phyloP scores from a whole-genome alignment of 2,797 vertebrate genomes.

The Eulemur coronatus region DNA sequence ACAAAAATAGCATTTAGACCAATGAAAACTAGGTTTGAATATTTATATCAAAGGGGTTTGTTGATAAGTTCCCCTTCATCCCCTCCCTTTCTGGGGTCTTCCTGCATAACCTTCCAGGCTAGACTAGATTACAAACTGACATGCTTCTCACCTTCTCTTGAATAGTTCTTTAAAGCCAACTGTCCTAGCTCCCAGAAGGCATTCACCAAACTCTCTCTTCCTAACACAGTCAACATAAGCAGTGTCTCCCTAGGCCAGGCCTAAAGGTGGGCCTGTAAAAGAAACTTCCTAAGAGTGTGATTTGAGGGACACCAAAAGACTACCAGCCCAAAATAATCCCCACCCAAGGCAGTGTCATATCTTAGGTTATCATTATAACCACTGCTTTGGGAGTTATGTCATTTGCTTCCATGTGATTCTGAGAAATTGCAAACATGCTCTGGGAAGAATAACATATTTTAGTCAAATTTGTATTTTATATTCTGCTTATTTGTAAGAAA shows the following conservation, averaged over 20 bases:
- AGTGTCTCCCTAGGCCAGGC: not conserved
- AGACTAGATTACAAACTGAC: not conserved
- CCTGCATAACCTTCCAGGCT: not conserved
- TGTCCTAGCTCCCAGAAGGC: not conserved
- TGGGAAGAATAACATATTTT: not conserved
- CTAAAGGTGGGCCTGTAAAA: not conserved
- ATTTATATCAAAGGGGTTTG: conserved; percentile 56
- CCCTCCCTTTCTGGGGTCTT: not conserved
- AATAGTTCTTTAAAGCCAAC: not conserved
- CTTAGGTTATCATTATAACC: not conserved
- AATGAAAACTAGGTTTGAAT: conserved; percentile 74
- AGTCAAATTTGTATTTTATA: conserved; percentile 22
- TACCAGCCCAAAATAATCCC: not conserved
- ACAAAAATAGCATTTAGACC: conserved; percentile 73
- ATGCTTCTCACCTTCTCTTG: not conserved
- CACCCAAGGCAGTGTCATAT: not conserved
- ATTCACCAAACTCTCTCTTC: not conserved
- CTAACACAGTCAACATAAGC: not conserved
- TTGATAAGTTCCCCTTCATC: not conserved
- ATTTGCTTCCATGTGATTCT: conserved; percentile 8
- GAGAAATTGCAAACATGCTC: not conserved
- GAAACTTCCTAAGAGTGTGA: not conserved
- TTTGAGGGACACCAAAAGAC: not conserved
- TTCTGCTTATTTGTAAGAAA: conserved; percentile 24
- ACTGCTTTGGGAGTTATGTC: not conserved